phyloP scores from a whole-genome alignment of 2,113 vertebrate genomes.

The Anhinga anhinga region DNA sequence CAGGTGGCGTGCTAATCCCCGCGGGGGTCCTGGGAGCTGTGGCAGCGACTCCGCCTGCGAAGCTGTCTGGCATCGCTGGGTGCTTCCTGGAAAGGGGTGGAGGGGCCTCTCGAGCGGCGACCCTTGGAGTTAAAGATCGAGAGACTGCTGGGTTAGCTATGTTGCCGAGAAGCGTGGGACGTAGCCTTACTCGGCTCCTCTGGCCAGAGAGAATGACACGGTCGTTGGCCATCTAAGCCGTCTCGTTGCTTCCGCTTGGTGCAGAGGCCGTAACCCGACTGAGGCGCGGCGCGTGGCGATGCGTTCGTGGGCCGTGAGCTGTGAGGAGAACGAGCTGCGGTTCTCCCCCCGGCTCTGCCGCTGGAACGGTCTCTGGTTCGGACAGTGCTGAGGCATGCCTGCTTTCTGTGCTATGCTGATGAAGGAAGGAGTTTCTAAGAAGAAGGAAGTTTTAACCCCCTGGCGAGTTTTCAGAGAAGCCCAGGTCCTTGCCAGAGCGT shows the following conservation, averaged over 20 bases:
- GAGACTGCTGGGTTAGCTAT: neutral
- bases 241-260: neutral
- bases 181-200: neutral
- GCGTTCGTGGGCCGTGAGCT: neutral
- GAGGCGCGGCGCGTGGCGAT: accelerated
- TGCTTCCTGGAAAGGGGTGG: neutral
- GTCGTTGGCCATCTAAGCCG: neutral
- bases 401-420: neutral
- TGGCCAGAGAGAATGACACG: accelerated
- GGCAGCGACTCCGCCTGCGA: neutral
- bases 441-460: neutral
- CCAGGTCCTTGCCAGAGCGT: accelerated
- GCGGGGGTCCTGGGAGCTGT: neutral
- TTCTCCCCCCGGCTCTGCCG: neutral
- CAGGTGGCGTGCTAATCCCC: neutral
- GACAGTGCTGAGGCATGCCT: neutral
- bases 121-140: neutral
- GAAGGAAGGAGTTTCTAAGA: neutral
- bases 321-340: accelerated
- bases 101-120: neutral
- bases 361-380: neutral
- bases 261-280: neutral
- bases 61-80: accelerated
- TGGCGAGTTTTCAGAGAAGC: neutral
- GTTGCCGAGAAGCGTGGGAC: accelerated